Conservation (phyloP, 2,113 vertebrate genomes). For the Cercocebus atys region DNA sequence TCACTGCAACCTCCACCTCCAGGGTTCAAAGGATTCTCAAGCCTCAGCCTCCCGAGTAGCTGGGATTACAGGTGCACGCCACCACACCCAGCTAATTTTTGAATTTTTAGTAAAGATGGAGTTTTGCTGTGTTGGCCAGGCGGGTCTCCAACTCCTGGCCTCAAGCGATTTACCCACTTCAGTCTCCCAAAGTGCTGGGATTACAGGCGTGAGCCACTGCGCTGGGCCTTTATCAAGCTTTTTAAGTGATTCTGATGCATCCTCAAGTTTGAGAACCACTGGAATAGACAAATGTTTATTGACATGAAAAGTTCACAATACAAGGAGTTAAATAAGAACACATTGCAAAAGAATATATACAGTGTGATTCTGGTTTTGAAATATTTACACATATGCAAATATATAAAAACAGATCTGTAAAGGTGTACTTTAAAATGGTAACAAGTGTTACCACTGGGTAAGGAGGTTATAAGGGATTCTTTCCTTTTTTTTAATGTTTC, state of each 20-base stretch:
- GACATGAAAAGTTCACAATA: background rate
- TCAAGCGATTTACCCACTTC: background rate
- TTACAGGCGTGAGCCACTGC: background rate
- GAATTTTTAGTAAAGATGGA: background rate
- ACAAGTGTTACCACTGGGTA: background rate
- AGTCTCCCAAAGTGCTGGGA: background rate
- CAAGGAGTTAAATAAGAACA: background rate
- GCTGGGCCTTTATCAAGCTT: background rate
- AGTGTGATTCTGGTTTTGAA: background rate
- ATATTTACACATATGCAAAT: background rate
- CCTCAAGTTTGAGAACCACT: background rate
- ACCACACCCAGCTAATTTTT: background rate
- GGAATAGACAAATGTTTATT: background rate
- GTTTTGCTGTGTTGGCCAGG: background rate
- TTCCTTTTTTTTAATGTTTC: background rate
- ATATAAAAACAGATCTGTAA: background rate
- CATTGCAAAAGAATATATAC: background rate
- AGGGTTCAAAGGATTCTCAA: background rate
- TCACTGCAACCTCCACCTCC: background rate
- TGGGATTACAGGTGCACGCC: background rate
- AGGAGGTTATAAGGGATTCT: background rate
- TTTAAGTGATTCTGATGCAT: background rate
- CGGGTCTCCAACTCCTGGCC: background rate
- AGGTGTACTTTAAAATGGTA: background rate
- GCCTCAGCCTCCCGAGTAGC: background rate